Evolutionary conservation across 1,140 invertebrate species (phyloP).

Genomic region (Cyclina sinensis): DNA sequence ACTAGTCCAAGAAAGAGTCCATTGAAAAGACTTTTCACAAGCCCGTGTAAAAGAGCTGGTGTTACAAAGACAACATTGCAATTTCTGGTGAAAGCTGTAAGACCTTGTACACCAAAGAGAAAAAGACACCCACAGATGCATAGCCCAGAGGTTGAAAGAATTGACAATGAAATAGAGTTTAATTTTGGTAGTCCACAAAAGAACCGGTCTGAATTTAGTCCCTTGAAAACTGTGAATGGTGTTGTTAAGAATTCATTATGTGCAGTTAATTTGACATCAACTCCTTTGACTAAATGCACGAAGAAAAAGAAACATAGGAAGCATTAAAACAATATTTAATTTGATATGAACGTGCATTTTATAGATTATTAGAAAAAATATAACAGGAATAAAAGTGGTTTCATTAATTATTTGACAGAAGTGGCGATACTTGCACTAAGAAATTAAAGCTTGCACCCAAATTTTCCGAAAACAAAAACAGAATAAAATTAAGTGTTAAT

Average conservation of each 20-base stretch:
- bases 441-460: too few species aligned
- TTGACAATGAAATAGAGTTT: constrained; percentile 60
- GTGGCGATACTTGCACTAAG: too few species aligned
- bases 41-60: background rate
- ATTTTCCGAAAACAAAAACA: too few species aligned
- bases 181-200: constrained; percentile 65
- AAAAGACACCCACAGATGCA: background rate
- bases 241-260: constrained; percentile 5
- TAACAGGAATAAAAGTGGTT: too few species aligned
- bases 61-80: background rate
- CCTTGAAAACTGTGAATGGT: constrained; percentile 14
- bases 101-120: background rate
- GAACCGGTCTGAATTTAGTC: constrained; percentile 35
- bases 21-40: background rate
- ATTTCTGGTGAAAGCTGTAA: background rate
- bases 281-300: background rate
- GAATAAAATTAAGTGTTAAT: too few species aligned
- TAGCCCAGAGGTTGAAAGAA: constrained; percentile 23
- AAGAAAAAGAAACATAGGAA: background rate
- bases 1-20: constrained; percentile 40
- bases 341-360: too few species aligned
- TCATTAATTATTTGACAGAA: too few species aligned
- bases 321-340: background rate
- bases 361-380: too few species aligned
- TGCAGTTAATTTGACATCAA: constrained; percentile 27